A percentile compares a stretch with the other conserved stretches of the same genome.
phyloP scores from a whole-genome alignment of 2,888 invertebrate genomes.

The Belgica antarctica region DNA sequence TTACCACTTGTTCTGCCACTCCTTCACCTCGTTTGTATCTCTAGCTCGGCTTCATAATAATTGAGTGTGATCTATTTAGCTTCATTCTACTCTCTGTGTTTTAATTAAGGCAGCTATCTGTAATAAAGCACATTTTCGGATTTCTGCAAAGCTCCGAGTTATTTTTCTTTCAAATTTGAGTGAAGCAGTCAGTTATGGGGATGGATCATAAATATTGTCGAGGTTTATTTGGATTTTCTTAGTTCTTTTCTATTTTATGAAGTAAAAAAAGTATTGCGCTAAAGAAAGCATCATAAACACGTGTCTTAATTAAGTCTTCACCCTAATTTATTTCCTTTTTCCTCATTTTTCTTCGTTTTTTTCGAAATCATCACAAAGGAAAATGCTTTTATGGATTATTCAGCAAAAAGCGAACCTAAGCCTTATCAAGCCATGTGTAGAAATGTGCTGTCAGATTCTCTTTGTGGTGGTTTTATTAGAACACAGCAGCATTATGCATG shows the following conservation, averaged over 20 bases:
- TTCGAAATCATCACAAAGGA: slow-evolving; percentile 25
- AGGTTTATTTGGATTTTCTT: too few relatives aligned
- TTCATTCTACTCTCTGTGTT: not conserved
- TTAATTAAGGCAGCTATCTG: slow-evolving; percentile 34
- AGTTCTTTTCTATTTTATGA: too few relatives aligned
- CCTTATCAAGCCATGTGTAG: not conserved
- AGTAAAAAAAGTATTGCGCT: too few relatives aligned
- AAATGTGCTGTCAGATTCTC: not conserved
- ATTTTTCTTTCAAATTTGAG: slow-evolving; percentile 16
- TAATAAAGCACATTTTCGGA: slow-evolving; percentile 25
- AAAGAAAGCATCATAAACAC: too few relatives aligned
- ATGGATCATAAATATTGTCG: too few relatives aligned
- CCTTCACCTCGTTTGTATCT: not conserved
- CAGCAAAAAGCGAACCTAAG: slow-evolving; percentile 16
- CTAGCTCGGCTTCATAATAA: not conserved
- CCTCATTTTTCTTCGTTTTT: not conserved
- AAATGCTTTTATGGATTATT: slow-evolving; percentile 40
- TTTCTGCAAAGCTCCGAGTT: slow-evolving; percentile 10
- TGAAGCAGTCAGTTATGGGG: not conserved
- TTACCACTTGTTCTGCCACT: not conserved
- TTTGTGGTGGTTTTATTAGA: too few relatives aligned
- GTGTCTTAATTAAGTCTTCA: not conserved
- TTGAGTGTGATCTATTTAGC: slow-evolving; percentile 24
- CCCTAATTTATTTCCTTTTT: not conserved
- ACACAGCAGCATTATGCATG: not conserved